Base-by-base conservation (phyloP, 2,888 invertebrate species). In the Drosophila anceps region DNA sequence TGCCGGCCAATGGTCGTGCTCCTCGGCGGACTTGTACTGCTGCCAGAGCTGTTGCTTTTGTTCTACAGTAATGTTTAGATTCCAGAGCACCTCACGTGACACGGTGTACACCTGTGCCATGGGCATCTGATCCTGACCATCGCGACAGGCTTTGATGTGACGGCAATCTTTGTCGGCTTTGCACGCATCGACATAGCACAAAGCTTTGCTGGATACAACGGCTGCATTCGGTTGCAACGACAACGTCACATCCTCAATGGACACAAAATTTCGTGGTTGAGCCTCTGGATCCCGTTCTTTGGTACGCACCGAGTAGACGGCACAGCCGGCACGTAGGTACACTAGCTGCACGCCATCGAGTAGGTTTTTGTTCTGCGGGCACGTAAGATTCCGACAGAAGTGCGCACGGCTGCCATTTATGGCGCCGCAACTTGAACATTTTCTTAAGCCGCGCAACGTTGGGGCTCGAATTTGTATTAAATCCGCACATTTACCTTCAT, bases 181-280 rank as follows among this genome's bases (percentile, higher is more conserved):
- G 63, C 92, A 92, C 0, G 87, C 88, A 20, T 91, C 91, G 4
- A 90, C 90, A 76, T 82, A 88, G 44, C 92, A 92, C 18, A 83
- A 69, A 1, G 91, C 90, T 53, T 91, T 90, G 46, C 91, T 82
- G 44, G 90, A 91, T 7, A 92, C 88, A 48, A 91, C 84, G 2
- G 92, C 90, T 1, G 93, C 92, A 54, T 93, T 92, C 0, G 77
- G 76, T 59, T 93, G 92, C 76, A 92, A 90, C 12, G 92, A 90
- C 33, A 93, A 77, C 4, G 92, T 89, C 80, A 93, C 75, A 91
- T 93, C 83, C 91, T 94, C 82, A 92, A 93, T 89, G 73, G 96
- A 95, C 2, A 97, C 96, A 92, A 97, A 97, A 29, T 95, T 96
- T 44, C 97, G 93, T 62, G 95, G 95, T 71, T 96, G 95, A 1